These are phyloP conservation scores for Tetramorium simillimum DNA, from an alignment of 1,140 invertebrate genomes.

Conservation along the genomic window DNA sequence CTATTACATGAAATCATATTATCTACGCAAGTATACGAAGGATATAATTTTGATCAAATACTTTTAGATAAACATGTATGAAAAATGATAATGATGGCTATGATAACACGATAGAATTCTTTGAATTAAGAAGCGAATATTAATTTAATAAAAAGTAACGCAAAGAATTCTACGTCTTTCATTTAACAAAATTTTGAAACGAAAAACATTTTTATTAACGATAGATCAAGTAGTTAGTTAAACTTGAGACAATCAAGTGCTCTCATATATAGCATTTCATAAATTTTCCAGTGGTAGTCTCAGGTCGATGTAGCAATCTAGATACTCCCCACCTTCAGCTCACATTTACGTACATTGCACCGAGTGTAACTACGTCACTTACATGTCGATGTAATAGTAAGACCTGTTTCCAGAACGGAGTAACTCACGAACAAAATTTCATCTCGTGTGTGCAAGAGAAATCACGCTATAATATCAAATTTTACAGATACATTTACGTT, in stretches of 20 bases:
- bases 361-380: neutral
- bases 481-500: neutral
- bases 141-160: neutral
- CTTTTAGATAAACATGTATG: neutral
- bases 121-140: neutral
- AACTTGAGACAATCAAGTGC: slow-evolving; percentile 33
- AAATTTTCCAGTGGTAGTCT: slow-evolving; percentile 48
- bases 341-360: neutral
- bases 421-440: neutral
- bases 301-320: slow-evolving; percentile 41
- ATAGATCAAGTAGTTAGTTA: slow-evolving; percentile 26
- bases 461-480: neutral
- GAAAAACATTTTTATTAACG: slow-evolving; percentile 19
- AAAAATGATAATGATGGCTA: too few relatives aligned
- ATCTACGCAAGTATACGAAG: too few relatives aligned
- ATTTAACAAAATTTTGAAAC: neutral
- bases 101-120: neutral
- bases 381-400: neutral
- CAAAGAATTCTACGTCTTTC: neutral
- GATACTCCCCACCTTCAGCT: slow-evolving; percentile 18
- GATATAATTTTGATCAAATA: neutral
- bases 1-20: neutral
- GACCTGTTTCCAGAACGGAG: neutral
- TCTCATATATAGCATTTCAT: slow-evolving; percentile 51
- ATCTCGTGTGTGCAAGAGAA: neutral